These are phyloP conservation scores for Cryptocephalus moraei DNA, from an alignment of 2,888 invertebrate species.

Conservation along the genomic window DNA sequence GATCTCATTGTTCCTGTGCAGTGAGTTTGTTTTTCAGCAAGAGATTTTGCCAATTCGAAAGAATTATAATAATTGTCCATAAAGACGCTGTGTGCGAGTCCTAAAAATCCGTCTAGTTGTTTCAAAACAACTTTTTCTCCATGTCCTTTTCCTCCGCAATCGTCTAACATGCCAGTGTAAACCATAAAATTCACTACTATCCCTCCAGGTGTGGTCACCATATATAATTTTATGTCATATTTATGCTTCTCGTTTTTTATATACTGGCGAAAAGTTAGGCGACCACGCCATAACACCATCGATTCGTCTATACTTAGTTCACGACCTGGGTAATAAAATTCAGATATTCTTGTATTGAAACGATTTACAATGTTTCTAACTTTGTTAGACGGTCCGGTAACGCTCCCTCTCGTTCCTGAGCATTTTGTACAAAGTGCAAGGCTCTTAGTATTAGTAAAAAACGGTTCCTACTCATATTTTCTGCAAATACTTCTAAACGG, in stretches of 20 bases:
- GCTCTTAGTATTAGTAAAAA: constrained; percentile 5
- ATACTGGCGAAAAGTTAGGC: too few species aligned
- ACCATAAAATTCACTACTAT: constrained; percentile 4
- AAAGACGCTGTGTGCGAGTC: constrained; percentile 1
- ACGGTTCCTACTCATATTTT: too few species aligned
- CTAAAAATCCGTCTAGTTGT: neutral
- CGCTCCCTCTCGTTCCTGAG: constrained; percentile 1
- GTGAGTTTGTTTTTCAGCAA: neutral
- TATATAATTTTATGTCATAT: constrained; percentile 3
- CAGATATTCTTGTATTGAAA: constrained; percentile 4
- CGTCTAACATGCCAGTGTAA: constrained; percentile 4
- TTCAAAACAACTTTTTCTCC: constrained; percentile 4
- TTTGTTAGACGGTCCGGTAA: constrained; percentile 3
- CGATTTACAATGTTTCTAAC: constrained; percentile 2
- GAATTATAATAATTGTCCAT: constrained; percentile 5
- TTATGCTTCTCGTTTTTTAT: constrained; percentile 5
- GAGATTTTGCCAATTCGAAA: neutral
- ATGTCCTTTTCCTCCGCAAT: constrained; percentile 3
- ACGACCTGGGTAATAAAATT: constrained; percentile 4
- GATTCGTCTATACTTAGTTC: constrained; percentile 5
- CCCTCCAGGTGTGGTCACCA: constrained; percentile 1
- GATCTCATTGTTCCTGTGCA: too few species aligned
- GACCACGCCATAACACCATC: constrained; percentile 3
- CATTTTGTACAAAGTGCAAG: constrained; percentile 4
- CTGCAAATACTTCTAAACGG: too few species aligned